Base-by-base conservation (phyloP, 1,140 invertebrate species). In the Drosophila parvula region DNA sequence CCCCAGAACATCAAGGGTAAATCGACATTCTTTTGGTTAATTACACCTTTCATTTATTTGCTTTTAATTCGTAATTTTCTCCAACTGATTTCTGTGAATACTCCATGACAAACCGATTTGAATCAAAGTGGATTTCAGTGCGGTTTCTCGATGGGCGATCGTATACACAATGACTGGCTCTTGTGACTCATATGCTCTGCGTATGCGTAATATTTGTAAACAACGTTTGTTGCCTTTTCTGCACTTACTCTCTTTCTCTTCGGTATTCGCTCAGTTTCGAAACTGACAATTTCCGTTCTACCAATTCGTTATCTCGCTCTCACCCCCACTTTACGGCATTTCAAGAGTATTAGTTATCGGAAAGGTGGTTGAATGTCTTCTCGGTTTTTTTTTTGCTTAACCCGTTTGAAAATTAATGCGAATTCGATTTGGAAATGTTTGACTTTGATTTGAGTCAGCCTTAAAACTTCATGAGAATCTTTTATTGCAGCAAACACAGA, bases 401-500 rank as follows among this genome's bases (percentile, higher is more conserved):
- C 75, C 65, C 70, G 75, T 81, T 86, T 86, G 65, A 70, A 78
- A 79, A 75, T 86, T 75, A 84, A 73, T 81, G 80, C 70, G 80
- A 89, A 89, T 80, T 88, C 73, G 84, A 88, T 89, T 79, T 78
- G 64, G 70, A 82, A 79, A 70, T 75, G 61, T 71, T 55, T 79
- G 73, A 78, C 64, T 69, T 65, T 51, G 79, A 74, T 80, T 89
- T 89, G 83, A 89, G 64, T 88, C 83, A 83, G 59, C 14, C 32
- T 14, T 3, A 50, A 62, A 68, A 74, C 44, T 88, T 88, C 69
- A 48, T 59, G 75, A 78, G 80, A 89, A 88, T 78, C 59, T 56
- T 34, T 36, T 70, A 65, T 51, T 45, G 14, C 43, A 53, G 32
- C 14, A 34, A 34, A 30, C 32, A 32, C 7, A 16, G 27, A 45